Evolutionary conservation across 1,140 invertebrate genomes (phyloP).

Genomic region (Drosophila lowei): DNA sequence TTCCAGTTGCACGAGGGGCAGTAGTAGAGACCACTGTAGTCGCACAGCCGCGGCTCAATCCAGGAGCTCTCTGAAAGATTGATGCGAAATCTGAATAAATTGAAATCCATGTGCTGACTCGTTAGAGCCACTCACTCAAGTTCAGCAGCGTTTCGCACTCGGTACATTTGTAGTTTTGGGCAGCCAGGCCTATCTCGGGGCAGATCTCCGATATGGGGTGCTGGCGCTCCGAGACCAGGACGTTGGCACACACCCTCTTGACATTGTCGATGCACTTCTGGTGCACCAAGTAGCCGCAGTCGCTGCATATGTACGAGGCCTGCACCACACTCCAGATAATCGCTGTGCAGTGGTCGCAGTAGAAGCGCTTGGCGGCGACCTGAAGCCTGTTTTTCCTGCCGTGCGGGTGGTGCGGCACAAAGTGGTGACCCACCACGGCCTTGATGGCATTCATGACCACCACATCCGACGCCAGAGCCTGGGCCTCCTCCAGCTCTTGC

Average conservation of each 20-base stretch:
- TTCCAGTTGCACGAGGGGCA: slow-evolving; percentile 96
- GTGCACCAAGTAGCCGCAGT: slow-evolving; percentile 89
- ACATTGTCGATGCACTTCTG: slow-evolving; percentile 90
- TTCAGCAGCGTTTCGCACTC: slow-evolving; percentile 90
- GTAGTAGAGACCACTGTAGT: slow-evolving; percentile 95
- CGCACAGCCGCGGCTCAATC: slow-evolving; percentile 91
- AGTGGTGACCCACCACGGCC: slow-evolving; percentile 88
- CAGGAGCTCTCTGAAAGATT: slow-evolving; percentile 85
- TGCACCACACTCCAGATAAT: slow-evolving; percentile 91
- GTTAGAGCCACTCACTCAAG: slow-evolving; percentile 87
- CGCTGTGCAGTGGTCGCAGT: slow-evolving; percentile 92
- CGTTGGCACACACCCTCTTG: slow-evolving; percentile 89
- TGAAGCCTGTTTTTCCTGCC: slow-evolving; percentile 66
- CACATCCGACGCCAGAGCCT: slow-evolving; percentile 67
- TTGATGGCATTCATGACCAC: slow-evolving; percentile 66
- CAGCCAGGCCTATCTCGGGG: slow-evolving; percentile 90
- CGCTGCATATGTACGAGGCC: slow-evolving; percentile 82
- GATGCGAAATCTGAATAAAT: neutral
- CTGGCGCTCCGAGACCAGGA: slow-evolving; percentile 89
- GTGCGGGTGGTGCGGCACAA: slow-evolving; percentile 85
- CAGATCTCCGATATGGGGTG: slow-evolving; percentile 91
- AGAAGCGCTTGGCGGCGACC: slow-evolving; percentile 85
- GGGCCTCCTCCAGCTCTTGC: slow-evolving; percentile 86
- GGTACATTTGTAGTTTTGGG: slow-evolving; percentile 90
- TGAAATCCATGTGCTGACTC: neutral